Percentiles rank a stretch among this genome's conserved stretches.
Conservation (phyloP, 2,113 vertebrate species). For the Potamarius usumacintae region DNA sequence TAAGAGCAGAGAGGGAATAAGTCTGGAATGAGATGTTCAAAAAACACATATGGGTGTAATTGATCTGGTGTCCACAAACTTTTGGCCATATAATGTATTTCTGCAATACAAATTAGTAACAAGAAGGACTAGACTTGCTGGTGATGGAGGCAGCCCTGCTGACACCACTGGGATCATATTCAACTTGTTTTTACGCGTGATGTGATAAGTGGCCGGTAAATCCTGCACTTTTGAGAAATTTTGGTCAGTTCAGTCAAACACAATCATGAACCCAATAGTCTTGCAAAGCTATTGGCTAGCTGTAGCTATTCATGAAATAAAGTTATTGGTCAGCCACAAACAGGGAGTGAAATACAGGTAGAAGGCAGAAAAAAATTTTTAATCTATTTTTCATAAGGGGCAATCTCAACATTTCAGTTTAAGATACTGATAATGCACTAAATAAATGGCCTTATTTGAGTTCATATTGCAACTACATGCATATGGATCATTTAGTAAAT, state of each 20-base stretch:
- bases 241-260: neutral
- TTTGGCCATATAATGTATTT: neutral
- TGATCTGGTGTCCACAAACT: neutral
- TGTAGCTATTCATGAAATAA: neutral
- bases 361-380: neutral
- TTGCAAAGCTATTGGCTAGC: neutral
- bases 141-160: neutral
- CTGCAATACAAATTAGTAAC: neutral
- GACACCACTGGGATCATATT: neutral
- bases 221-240: neutral
- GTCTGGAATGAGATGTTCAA: neutral
- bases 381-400: too few relatives aligned
- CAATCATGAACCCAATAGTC: neutral
- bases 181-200: neutral
- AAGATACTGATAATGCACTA: neutral
- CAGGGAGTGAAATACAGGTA: neutral
- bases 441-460: neutral
- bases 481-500: neutral
- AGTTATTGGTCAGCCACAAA: neutral
- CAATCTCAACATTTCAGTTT: neutral
- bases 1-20: neutral
- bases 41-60: neutral
- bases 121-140: neutral
- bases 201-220: neutral
- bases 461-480: neutral